Conservation (phyloP, 2,113 vertebrate genomes). For the Neotoma lepida region DNA sequence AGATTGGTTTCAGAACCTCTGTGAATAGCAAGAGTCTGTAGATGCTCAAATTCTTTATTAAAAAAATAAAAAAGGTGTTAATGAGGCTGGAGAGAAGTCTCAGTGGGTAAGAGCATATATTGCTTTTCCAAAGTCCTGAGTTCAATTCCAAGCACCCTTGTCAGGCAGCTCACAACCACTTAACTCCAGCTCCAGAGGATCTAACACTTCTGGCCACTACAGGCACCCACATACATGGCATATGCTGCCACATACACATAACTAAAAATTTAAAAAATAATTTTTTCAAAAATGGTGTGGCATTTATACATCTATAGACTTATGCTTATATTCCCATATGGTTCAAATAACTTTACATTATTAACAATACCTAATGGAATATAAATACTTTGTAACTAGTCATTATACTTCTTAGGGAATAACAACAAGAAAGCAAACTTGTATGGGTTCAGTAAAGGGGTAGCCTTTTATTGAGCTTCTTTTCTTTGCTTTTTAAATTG, state of each 20-base stretch:
- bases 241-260: not conserved
- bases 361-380: not conserved
- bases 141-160: not conserved
- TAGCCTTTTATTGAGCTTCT: not conserved
- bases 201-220: not conserved
- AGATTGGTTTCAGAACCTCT: not conserved
- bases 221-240: not conserved
- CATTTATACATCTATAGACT: not conserved
- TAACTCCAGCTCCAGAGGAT: not conserved
- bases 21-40: not conserved
- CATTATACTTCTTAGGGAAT: not conserved
- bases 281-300: not conserved
- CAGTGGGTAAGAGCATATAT: not conserved
- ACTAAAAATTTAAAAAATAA: not conserved
- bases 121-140: not conserved
- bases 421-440: not conserved
- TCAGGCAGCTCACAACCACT: not conserved
- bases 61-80: not conserved
- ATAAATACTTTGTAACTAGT: not conserved
- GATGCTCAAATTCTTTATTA: not conserved
- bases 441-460: not conserved
- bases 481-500: not conserved
- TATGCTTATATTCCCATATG: not conserved
- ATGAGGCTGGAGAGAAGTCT: not conserved
- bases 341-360: not conserved